Evolutionary conservation across 2,888 invertebrate species (phyloP).

Genomic region (Drosophila kanekoi): DNA sequence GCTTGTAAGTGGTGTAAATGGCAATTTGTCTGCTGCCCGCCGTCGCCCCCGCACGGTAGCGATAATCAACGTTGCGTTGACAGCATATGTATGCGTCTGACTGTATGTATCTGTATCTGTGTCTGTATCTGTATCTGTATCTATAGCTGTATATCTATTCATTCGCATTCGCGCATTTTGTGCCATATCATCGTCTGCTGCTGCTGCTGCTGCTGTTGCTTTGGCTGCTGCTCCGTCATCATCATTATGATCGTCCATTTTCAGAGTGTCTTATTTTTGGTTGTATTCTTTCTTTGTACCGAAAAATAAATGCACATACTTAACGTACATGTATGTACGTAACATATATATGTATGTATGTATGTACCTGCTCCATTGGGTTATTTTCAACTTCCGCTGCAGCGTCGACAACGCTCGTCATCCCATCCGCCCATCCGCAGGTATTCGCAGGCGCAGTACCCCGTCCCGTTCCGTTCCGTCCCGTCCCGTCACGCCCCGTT

Average conservation of each 20-base stretch:
- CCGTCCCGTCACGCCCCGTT: not conserved
- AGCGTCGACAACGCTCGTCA: conserved; percentile 28
- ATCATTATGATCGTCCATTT: conserved; percentile 73
- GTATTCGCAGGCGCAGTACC: conserved; percentile 23
- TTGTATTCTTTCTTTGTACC: conserved; percentile 66
- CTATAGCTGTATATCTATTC: conserved; percentile 53
- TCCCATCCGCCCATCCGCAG: conserved; percentile 28
- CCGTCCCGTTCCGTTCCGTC: not conserved
- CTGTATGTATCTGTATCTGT: conserved; percentile 21
- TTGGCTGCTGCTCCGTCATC: conserved; percentile 55
- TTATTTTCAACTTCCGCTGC: conserved; percentile 71
- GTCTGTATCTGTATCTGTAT: conserved; percentile 22
- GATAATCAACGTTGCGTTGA: conserved; percentile 63
- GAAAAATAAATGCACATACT: conserved; percentile 15
- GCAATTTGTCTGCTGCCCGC: conserved; percentile 69
- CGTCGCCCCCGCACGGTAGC: conserved; percentile 73
- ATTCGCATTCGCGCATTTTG: conserved; percentile 68
- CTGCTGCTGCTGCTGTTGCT: conserved; percentile 14
- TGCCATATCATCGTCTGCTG: conserved; percentile 75
- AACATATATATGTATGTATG: conserved; percentile 11
- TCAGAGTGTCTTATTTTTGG: conserved; percentile 66
- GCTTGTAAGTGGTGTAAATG: conserved; percentile 80
- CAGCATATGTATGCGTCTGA: conserved; percentile 47
- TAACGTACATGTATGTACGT: not conserved
- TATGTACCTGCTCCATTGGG: conserved; percentile 63